Evolutionary conservation across 2,888 invertebrate genomes (phyloP).

Genomic region (Meloe dianella): DNA sequence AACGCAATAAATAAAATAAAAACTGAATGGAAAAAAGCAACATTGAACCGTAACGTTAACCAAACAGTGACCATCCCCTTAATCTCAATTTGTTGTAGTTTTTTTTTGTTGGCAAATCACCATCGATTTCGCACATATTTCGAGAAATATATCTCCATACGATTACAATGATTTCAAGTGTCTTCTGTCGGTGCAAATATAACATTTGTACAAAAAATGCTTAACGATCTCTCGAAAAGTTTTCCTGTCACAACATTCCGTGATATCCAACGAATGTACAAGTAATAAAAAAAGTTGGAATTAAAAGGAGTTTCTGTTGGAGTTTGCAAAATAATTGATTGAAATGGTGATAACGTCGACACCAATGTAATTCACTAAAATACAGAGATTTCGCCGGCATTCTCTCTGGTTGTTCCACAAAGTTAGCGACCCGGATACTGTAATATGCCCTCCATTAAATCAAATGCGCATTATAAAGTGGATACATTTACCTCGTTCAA

Average conservation of each 20-base stretch:
- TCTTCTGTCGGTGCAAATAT: too few relatives aligned
- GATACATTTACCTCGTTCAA: constrained; percentile 44
- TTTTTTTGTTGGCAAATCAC: too few relatives aligned
- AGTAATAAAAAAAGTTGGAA: not conserved
- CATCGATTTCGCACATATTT: too few relatives aligned
- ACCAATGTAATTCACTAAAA: constrained; percentile 32
- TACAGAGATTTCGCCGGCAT: constrained; percentile 32
- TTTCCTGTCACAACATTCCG: not conserved
- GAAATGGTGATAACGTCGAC: not conserved
- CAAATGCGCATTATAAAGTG: constrained; percentile 48
- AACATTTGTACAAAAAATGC: not conserved
- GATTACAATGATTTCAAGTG: too few relatives aligned
- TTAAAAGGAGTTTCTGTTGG: constrained; percentile 15
- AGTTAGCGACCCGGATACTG: constrained; percentile 39
- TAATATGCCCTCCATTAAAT: constrained; percentile 46
- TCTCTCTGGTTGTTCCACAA: constrained; percentile 24
- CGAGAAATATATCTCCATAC: too few relatives aligned
- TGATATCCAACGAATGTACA: not conserved
- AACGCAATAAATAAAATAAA: not conserved
- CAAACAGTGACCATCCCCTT: not conserved
- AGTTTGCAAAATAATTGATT: constrained; percentile 2
- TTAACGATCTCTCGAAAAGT: not conserved
- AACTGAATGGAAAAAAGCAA: not conserved
- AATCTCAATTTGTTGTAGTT: too few relatives aligned
- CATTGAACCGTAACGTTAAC: not conserved